phyloP scores from a whole-genome alignment of 1,140 invertebrate genomes.

The Sminthurides bifidus region DNA sequence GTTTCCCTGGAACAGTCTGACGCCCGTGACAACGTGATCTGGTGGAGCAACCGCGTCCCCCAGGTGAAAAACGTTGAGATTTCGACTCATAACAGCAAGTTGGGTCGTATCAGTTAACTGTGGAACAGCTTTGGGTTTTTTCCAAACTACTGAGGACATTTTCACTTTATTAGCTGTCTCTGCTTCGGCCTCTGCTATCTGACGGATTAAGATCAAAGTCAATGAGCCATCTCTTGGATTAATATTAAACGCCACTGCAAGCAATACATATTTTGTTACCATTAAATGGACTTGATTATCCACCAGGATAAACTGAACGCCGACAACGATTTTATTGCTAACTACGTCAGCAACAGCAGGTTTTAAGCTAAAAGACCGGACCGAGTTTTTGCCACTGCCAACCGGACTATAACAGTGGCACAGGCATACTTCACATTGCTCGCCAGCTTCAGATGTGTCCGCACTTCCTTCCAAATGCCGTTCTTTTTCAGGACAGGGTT shows the following conservation, averaged over 20 bases:
- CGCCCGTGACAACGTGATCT: slow-evolving; percentile 8
- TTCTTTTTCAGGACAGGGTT: too few species aligned
- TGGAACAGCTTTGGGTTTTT: neutral
- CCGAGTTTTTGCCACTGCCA: neutral
- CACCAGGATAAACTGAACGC: slow-evolving; percentile 10
- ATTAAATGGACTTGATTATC: slow-evolving; percentile 12
- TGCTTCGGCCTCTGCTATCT: slow-evolving; percentile 11
- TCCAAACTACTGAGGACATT: slow-evolving; percentile 2
- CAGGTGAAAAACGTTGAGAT: neutral
- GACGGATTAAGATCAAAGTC: too few species aligned
- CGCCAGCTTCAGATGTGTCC: too few species aligned
- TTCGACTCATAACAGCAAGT: neutral
- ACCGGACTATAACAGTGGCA: slow-evolving; percentile 13
- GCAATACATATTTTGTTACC: too few species aligned
- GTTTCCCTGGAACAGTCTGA: neutral
- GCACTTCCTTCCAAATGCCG: too few species aligned
- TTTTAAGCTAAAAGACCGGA: slow-evolving; percentile 11
- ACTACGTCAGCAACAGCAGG: neutral
- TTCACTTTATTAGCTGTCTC: neutral
- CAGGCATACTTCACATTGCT: slow-evolving; percentile 11
- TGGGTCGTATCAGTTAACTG: neutral
- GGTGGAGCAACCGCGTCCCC: neutral
- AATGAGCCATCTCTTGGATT: neutral
- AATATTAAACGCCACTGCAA: neutral
- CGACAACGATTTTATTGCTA: slow-evolving; percentile 10